Base-by-base conservation (phyloP, 53 echinoderm and acorn worm genomes). In the Actinopyga echinites region DNA sequence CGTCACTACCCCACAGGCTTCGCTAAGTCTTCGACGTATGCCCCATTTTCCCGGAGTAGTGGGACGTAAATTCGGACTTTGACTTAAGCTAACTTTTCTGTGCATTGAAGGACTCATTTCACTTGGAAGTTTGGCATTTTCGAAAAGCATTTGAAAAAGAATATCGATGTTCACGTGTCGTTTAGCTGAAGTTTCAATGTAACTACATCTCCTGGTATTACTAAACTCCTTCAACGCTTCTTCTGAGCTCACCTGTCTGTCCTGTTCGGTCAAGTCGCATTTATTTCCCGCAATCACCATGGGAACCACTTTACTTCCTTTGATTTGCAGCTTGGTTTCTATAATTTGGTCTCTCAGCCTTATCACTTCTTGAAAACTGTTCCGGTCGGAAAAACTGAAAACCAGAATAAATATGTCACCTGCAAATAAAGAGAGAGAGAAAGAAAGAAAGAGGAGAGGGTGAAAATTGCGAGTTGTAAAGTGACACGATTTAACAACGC, bases 351-450 rank as follows among this genome's bases (percentile, higher is more conserved):
- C 89, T 33, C 99, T 90, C 8, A 99, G 89, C 60, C 99, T 88
- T 29, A 89, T 66, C 17, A 88, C 99, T 63, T 99, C 99, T 24
- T 91, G 79, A 80, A 95, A 99, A 21, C 92, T 89, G 67, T 90
- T 94, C 57, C 89, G 86, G 83, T 95, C 95, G 60, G 91, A 94
- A 12, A 99, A 92, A 83, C 99, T 92, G 85, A 88, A 99, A 8
- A 95, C 99, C 6, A 99, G 82, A 82, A 99, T 94, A 79, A 99
- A 99, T 8, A 99, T 94, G 64, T 99, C 99, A 56, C 99, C 99
- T 99, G 87, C 8, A 75, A 83, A 65, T 12, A 66, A 13, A 30
- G 33, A 82, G 43, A 83, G 79, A 57, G 13, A 68, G 15, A 63
- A 6, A 86, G 64, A 65, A 13, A 42, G 22, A 57, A 66, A 38